Evolutionary conservation across 2,113 vertebrate genomes (phyloP), one percentile per base, ranked within the genome.

Genomic region (Gadus macrocephalus): DNA sequence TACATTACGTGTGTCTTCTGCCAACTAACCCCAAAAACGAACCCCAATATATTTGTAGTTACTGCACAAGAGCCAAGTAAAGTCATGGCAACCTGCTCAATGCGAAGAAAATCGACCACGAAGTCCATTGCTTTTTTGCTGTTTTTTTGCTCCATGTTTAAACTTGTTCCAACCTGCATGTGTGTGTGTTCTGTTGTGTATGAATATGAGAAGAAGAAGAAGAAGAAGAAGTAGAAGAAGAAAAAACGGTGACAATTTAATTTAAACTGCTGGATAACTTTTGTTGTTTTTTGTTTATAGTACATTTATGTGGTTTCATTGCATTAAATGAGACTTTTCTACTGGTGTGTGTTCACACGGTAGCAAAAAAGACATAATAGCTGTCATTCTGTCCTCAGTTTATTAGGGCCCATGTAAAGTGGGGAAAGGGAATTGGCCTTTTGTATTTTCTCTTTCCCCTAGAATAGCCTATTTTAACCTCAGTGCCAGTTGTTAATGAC

Each of bases 241-340:
- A 79, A 78, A 80, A 71, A 82, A 79, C 79, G 84, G 81, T 86
- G 83, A 20, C n/a, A 17, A 17, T 64, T 67, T 63, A 16, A 49
- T 68, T 62, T 49, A 49, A 49, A 49, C 27, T 58, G 22, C 35
- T 9, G 38, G 70, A 55, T 72, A 49, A 66, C 35, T 28, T 35
- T 64, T 22, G 62, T 65, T 25, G 59, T 31, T 31, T 65, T 72
- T 27, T 15, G 56, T 60, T 65, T 59, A 56, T 66, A 25, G 56
- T 74, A 17, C 17, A 56, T 59, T 72, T 55, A 75, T 86, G 70
- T 67, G 76, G 66, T 77, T 80, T 49, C 42, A 71, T 82, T 87
- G 87, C 89, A 88, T 89, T 87, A 84, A 66, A 20, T 78, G 74
- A 64, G 86, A 74, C 68, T 62, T 85, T 86, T 85, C 73, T 82